These are phyloP conservation scores for Xestia c-nigrum DNA, from an alignment of 2,888 invertebrate species.

Conservation along the genomic window DNA sequence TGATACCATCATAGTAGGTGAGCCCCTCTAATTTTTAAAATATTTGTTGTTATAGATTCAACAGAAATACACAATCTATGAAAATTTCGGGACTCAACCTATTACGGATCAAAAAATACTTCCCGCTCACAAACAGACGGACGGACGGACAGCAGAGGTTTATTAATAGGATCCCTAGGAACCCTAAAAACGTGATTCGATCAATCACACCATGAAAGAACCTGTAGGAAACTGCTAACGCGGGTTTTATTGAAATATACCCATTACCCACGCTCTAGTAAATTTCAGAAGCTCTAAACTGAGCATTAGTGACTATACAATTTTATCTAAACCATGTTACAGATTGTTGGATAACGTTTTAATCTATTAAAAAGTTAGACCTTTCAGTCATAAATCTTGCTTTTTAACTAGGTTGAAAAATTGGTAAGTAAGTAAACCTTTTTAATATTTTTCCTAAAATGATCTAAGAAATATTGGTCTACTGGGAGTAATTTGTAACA, in stretches of 20 bases:
- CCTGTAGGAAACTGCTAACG: slow-evolving; percentile 5
- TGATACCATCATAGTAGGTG: too few relatives aligned
- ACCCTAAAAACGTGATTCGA: slow-evolving; percentile 1
- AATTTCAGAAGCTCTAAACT: slow-evolving; percentile 21
- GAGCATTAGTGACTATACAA: slow-evolving; percentile 29
- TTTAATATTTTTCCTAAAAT: not conserved
- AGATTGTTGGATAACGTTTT: not conserved
- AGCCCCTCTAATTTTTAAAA: too few relatives aligned
- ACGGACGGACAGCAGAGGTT: too few relatives aligned
- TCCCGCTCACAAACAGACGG: too few relatives aligned
- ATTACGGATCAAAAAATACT: too few relatives aligned
- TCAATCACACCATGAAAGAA: slow-evolving; percentile 44
- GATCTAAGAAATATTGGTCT: not conserved
- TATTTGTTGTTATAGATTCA: too few relatives aligned
- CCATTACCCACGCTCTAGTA: slow-evolving; percentile 12
- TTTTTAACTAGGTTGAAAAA: slow-evolving; percentile 25
- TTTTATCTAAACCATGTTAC: slow-evolving; percentile 7
- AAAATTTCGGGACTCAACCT: too few relatives aligned
- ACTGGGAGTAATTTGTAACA: not conserved
- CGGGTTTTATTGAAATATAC: slow-evolving; percentile 6
- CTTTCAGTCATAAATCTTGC: slow-evolving; percentile 10
- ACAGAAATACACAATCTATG: too few relatives aligned
- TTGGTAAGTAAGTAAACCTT: not conserved
- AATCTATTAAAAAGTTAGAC: slow-evolving; percentile 4
- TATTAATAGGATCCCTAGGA: too few relatives aligned